Conservation (phyloP, 2,113 vertebrate species). For the Tyrannus savana region DNA sequence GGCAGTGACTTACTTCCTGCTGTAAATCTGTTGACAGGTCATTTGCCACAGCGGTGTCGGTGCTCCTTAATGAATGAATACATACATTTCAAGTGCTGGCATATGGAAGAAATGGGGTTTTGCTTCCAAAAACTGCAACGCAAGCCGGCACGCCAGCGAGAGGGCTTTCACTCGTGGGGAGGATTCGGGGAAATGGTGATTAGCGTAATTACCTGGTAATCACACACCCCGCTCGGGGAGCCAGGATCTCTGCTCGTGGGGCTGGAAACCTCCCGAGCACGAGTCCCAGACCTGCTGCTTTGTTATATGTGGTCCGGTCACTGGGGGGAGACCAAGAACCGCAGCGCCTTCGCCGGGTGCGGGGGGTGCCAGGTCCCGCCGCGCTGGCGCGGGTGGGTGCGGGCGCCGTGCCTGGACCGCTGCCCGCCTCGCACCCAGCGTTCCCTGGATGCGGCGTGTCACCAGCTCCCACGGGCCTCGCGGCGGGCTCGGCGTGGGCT, state of each 20-base stretch:
- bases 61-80: slow-evolving; percentile 61
- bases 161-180: background rate
- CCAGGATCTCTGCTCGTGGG: background rate
- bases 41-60: slow-evolving; percentile 49
- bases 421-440: rapidly evolving
- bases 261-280: background rate
- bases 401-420: rapidly evolving
- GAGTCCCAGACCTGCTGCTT: background rate
- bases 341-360: background rate
- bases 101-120: background rate
- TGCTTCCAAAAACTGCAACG: slow-evolving; percentile 63
- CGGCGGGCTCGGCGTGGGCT: rapidly evolving
- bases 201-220: background rate
- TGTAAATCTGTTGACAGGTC: slow-evolving; percentile 66
- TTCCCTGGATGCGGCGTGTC: rapidly evolving
- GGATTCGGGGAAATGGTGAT: background rate
- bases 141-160: background rate
- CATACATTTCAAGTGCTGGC: slow-evolving; percentile 32
- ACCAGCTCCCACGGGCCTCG: background rate
- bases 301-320: slow-evolving; percentile 44
- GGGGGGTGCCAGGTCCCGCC: background rate
- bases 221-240: background rate
- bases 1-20: slow-evolving; percentile 71
- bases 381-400: rapidly evolving
- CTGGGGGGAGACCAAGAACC: slow-evolving; percentile 62